phyloP scores from a whole-genome alignment of 2,113 vertebrate species.

The Sander lucioperca region DNA sequence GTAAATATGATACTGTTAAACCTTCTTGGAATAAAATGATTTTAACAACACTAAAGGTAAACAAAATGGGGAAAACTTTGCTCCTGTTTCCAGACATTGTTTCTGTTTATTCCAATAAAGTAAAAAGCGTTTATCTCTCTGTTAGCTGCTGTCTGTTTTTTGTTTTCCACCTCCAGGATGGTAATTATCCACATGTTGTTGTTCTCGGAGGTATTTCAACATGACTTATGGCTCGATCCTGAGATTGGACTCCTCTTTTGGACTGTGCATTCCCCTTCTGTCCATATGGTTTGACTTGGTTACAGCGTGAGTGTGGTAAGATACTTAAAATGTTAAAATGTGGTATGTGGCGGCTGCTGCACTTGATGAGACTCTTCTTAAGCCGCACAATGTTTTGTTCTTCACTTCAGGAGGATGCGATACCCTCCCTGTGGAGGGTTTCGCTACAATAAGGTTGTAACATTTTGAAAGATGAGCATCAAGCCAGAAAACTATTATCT shows the following conservation, averaged over 20 bases:
- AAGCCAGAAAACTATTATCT: slow-evolving; percentile 11
- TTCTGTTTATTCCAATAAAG: slow-evolving; percentile 17
- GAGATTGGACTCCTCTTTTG: slow-evolving; percentile 74
- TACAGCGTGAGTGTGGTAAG: slow-evolving; percentile 88
- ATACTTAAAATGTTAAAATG: slow-evolving; percentile 86
- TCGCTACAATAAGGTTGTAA: slow-evolving; percentile 33
- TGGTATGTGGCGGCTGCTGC: slow-evolving; percentile 84
- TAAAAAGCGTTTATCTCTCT: slow-evolving; percentile 48
- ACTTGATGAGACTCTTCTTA: slow-evolving; percentile 82
- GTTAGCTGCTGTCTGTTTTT: slow-evolving; percentile 61
- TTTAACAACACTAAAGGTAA: neutral
- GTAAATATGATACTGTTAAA: neutral
- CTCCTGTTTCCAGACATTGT: neutral
- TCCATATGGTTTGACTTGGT: slow-evolving; percentile 92
- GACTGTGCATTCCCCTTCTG: slow-evolving; percentile 70
- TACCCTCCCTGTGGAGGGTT: slow-evolving; percentile 22
- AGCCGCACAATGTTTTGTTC: slow-evolving; percentile 78
- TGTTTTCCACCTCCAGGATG: slow-evolving; percentile 69
- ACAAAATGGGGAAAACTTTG: neutral
- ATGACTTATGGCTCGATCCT: slow-evolving; percentile 85
- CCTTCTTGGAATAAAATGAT: neutral
- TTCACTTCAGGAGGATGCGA: slow-evolving; percentile 32
- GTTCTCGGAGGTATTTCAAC: slow-evolving; percentile 73
- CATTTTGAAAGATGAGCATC: slow-evolving; percentile 40
- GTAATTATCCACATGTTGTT: slow-evolving; percentile 74